Percentiles rank a stretch among this genome's conserved stretches.
Evolutionary conservation across 2,113 vertebrate genomes (phyloP).

Genomic region (Cairina moschata): DNA sequence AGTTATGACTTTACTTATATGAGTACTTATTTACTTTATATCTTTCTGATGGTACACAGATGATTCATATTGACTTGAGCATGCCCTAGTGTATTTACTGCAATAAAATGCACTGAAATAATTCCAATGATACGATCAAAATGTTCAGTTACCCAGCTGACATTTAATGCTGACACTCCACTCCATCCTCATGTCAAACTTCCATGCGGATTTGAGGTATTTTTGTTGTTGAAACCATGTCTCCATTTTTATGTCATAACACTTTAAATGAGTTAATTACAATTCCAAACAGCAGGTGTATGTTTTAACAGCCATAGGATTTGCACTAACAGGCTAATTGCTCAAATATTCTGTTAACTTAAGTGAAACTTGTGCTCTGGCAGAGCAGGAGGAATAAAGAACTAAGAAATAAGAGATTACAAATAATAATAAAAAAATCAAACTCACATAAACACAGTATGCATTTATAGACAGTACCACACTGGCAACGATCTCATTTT

Average conservation of each 20-base stretch:
- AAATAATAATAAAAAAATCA: slow-evolving; percentile 57
- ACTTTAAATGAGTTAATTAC: background rate
- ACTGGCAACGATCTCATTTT: background rate
- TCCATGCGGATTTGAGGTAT: background rate
- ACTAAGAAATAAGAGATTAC: slow-evolving; percentile 57
- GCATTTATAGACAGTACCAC: background rate
- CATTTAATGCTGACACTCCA: background rate
- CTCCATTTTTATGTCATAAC: background rate
- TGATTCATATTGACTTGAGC: slow-evolving; percentile 36
- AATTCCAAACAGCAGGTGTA: background rate
- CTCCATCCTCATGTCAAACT: background rate
- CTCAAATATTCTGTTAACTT: background rate
- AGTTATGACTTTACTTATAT: slow-evolving; percentile 14
- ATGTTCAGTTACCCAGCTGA: slow-evolving; percentile 4
- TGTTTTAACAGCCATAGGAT: background rate
- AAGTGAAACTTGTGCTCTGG: background rate
- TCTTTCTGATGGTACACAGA: slow-evolving; percentile 27
- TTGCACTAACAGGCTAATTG: background rate
- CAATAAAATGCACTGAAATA: slow-evolving; percentile 31
- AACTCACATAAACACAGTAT: slow-evolving; percentile 38
- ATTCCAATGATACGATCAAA: background rate
- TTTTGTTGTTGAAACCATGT: background rate
- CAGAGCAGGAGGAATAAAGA: background rate
- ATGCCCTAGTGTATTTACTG: slow-evolving; percentile 13
- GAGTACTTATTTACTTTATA: slow-evolving; percentile 27